A percentile compares a stretch with the other conserved stretches of the same genome.
Evolutionary conservation across 2,888 invertebrate genomes (phyloP).

Genomic region (Heliconius hortense): DNA sequence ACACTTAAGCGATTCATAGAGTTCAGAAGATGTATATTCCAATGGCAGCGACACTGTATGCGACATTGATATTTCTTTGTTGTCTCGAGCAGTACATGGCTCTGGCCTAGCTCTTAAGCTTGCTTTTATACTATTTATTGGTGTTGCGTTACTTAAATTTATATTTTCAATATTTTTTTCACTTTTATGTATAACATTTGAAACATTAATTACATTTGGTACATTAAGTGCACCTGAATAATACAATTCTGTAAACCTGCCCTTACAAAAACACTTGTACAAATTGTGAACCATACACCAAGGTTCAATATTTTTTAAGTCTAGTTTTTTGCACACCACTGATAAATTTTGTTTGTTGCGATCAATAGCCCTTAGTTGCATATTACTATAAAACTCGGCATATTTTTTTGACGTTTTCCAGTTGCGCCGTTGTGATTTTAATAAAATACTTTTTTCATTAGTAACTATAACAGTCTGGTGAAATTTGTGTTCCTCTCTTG

Average conservation of each 20-base stretch:
- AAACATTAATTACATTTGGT: background rate
- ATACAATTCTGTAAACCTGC: slow-evolving; percentile 58
- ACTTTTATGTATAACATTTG: slow-evolving; percentile 6
- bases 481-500: slow-evolving; percentile 87
- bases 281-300: slow-evolving; percentile 86
- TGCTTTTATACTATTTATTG: slow-evolving; percentile 1
- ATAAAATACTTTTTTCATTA: slow-evolving; percentile 84
- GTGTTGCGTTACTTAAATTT: background rate
- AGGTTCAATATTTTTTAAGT: slow-evolving; percentile 76
- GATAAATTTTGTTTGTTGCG: slow-evolving; percentile 50
- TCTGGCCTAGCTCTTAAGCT: background rate
- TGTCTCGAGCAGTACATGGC: background rate
- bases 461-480: slow-evolving; percentile 86
- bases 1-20: slow-evolving; percentile 44
- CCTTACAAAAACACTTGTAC: slow-evolving; percentile 85
- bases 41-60: background rate
- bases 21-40: background rate
- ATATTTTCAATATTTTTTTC: background rate
- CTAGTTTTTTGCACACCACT: slow-evolving; percentile 55
- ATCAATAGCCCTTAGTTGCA: slow-evolving; percentile 53
- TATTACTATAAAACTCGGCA: slow-evolving; percentile 75
- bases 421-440: slow-evolving; percentile 82
- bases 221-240: slow-evolving; percentile 1
- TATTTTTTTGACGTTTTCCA: slow-evolving; percentile 84
- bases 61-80: background rate